Evolutionary conservation across 2,888 invertebrate species (phyloP), one percentile per base, ranked within the genome.

Genomic region (Hipparchia semele): DNA sequence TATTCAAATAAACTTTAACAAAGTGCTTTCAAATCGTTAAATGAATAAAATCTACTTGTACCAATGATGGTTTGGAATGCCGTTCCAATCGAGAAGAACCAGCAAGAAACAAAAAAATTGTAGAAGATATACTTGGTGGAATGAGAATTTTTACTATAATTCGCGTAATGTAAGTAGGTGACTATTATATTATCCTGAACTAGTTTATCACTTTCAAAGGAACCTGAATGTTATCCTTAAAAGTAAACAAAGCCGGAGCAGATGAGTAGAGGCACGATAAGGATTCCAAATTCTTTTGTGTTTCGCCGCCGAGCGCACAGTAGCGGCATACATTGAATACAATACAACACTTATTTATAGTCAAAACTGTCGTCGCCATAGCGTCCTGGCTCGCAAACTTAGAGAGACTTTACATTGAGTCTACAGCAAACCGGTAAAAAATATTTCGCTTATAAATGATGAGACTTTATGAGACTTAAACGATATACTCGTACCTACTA

Each of bases 301-400:
- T 83, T 86, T 83, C 80, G 91, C 92, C 92, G 92, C 87, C 88
- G 75, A 78, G 82, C 84, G 86, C 85, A 90, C 91, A 86, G 92
- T 91, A 91, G 92, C 91, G 81, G 86, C 84, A 84, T 87, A 87
- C 88, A 91, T 90, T 93, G 92, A 92, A 93, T 93, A 93, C 92
- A 93, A 93, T 93, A 90, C 92, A 85, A 91, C 92, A 93, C 92
- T 93, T 93, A 92, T 93, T 93, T 93, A 93, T 90, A 92, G 92
- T 92, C 92, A 90, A 92, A 91, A 91, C 91, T 92, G 92, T 91
- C 90, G 86, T 85, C 89, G 83, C 92, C 92, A 92, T 93, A 93
- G 86, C 91, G 92, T 90, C 89, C 90, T 81, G 83, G 78, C 86
- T 79, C 83, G 81, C 81, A 75, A 78, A 77, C 75, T 84, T 77